Evolutionary conservation across 2,113 vertebrate genomes (phyloP).

Genomic region (Mohoua ochrocephala): DNA sequence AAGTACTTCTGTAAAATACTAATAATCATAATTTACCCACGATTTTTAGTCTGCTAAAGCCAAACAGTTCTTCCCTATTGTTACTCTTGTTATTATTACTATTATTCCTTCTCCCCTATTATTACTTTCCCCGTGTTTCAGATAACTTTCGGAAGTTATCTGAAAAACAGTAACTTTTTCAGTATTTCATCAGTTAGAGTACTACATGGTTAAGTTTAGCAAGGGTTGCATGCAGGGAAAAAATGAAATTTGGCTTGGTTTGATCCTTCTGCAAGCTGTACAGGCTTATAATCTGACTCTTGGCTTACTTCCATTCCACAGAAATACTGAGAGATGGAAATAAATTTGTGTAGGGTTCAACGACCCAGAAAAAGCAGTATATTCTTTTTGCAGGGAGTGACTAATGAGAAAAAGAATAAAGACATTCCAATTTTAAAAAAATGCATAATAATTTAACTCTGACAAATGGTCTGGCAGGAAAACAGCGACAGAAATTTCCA

Average conservation of each 20-base stretch:
- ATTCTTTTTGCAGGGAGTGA: background rate
- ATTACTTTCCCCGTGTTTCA: background rate
- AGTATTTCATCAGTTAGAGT: background rate
- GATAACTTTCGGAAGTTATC: background rate
- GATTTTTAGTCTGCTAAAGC: background rate
- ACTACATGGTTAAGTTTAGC: background rate
- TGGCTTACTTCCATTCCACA: background rate
- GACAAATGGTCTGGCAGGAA: background rate
- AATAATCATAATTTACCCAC: background rate
- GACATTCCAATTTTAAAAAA: background rate
- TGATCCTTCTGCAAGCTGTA: background rate
- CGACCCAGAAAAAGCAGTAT: background rate
- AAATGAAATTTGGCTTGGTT: background rate
- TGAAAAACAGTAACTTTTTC: background rate
- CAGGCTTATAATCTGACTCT: background rate
- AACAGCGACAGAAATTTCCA: background rate
- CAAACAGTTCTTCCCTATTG: background rate
- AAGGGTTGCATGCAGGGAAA: background rate
- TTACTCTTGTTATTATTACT: background rate
- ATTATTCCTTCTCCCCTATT: background rate
- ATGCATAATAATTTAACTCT: background rate
- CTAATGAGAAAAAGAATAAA: background rate
- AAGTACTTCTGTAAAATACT: background rate
- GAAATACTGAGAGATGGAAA: conserved; percentile 32
- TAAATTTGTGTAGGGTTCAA: background rate